Evolutionary conservation across 2,797 vertebrate genomes (phyloP).

Genomic region (Enteromius argenteus): DNA sequence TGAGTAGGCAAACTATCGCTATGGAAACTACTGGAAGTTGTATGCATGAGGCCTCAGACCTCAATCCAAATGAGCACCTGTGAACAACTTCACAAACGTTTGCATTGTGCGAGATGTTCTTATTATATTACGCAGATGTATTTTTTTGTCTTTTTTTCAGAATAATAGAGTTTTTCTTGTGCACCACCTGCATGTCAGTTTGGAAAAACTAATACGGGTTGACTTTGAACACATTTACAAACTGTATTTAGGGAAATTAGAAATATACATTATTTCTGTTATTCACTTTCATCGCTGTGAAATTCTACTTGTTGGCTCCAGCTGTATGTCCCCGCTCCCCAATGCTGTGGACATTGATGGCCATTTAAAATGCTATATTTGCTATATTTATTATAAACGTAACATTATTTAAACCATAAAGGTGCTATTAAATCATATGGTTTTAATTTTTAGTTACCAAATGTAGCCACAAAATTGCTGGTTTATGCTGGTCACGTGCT

Average conservation of each 20-base stretch:
- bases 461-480: neutral
- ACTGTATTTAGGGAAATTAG: constrained; percentile 2
- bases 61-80: constrained; percentile 51
- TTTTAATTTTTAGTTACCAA: neutral
- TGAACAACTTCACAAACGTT: neutral
- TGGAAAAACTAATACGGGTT: neutral
- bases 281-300: neutral
- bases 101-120: no score
- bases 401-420: neutral
- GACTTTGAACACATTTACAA: neutral
- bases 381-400: neutral
- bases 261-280: neutral
- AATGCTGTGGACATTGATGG: neutral
- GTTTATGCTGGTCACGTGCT: no score
- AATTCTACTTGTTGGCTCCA: neutral
- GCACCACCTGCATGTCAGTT: neutral
- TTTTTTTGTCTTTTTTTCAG: neutral
- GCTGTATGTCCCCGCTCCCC: neutral
- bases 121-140: neutral
- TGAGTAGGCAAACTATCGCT: constrained; percentile 35
- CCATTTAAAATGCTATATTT: neutral
- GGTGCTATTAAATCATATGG: neutral
- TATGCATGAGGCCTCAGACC: constrained; percentile 26
- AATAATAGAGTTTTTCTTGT: neutral
- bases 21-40: constrained; percentile 24